These are phyloP conservation scores for Saccopteryx leptura DNA, from an alignment of 2,113 vertebrate species.

Conservation along the genomic window DNA sequence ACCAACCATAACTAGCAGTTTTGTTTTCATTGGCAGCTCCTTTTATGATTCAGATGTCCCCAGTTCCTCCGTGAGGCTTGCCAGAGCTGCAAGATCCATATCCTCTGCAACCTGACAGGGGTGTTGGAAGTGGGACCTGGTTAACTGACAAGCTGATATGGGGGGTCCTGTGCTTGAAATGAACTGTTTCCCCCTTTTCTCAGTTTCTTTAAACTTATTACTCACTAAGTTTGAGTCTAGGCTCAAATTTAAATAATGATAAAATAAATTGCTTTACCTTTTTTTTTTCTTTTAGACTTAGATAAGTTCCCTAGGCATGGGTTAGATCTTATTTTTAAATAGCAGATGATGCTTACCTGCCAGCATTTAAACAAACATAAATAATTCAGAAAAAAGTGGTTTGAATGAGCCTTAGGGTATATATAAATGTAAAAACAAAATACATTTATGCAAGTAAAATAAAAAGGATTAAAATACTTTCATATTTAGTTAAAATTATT, in stretches of 20 bases:
- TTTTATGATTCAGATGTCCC: constrained; percentile 69
- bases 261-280: background rate
- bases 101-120: constrained; percentile 24
- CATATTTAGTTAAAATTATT: constrained; percentile 55
- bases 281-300: too few relatives aligned
- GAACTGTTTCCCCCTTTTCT: background rate
- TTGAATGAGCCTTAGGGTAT: constrained; percentile 26
- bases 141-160: background rate
- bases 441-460: constrained; percentile 19
- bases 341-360: background rate
- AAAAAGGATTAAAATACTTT: constrained; percentile 31
- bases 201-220: constrained; percentile 22
- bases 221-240: background rate
- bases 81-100: background rate
- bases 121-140: background rate
- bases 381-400: constrained; percentile 41
- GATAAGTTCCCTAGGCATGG: background rate
- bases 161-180: background rate
- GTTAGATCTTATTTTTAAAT: constrained; percentile 34
- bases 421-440: constrained; percentile 38
- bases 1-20: constrained; percentile 38
- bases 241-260: background rate
- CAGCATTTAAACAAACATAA: constrained; percentile 7
- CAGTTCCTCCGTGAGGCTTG: constrained; percentile 58
- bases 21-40: constrained; percentile 68